These are phyloP conservation scores for Cephalotes varians DNA, from an alignment of 2,888 invertebrate species.

Conservation along the genomic window DNA sequence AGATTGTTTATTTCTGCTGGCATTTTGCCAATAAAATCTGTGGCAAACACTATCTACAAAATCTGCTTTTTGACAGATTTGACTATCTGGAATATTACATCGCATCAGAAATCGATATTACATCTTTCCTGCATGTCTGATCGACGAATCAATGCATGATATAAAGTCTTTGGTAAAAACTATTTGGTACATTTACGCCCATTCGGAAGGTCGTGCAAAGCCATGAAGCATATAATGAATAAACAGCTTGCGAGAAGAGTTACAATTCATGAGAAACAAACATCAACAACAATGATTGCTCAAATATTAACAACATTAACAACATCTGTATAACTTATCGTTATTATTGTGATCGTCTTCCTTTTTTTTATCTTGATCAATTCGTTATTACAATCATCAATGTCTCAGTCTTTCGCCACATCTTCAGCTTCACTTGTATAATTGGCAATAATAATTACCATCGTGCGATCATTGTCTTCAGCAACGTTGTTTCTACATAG, in stretches of 20 bases:
- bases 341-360: slow-evolving; percentile 75
- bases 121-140: not conserved
- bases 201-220: slow-evolving; percentile 77
- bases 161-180: slow-evolving; percentile 74
- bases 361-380: slow-evolving; percentile 62
- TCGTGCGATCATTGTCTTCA: slow-evolving; percentile 74
- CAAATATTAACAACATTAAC: slow-evolving; percentile 83
- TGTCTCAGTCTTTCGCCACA: slow-evolving; percentile 74
- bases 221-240: slow-evolving; percentile 76
- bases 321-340: slow-evolving; percentile 80
- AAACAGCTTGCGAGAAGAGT: slow-evolving; percentile 75
- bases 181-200: slow-evolving; percentile 76
- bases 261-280: slow-evolving; percentile 79
- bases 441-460: slow-evolving; percentile 73
- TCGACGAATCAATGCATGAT: slow-evolving; percentile 8
- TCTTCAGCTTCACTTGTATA: slow-evolving; percentile 66
- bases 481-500: slow-evolving; percentile 64
- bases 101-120: not conserved
- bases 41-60: not conserved
- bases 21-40: not conserved
- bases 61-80: slow-evolving; percentile 2
- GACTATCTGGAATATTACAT: not conserved
- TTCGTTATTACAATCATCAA: slow-evolving; percentile 69
- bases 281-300: slow-evolving; percentile 82
- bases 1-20: not conserved